Evolutionary conservation across 2,113 vertebrate genomes (phyloP).

Genomic region (Ceyx cyanopectus): DNA sequence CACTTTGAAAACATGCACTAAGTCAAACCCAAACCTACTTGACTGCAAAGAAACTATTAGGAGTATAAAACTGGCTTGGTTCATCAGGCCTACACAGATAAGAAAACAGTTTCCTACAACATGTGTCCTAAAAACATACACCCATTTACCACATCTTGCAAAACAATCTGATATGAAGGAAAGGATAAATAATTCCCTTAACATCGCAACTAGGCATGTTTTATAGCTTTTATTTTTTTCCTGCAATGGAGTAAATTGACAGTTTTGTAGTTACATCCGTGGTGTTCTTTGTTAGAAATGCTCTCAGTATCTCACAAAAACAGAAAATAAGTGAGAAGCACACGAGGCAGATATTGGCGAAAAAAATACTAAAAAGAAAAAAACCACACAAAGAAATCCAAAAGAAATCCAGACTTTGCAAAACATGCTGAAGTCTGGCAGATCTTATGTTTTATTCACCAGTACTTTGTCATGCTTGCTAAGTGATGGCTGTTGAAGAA

Average conservation of each 20-base stretch:
- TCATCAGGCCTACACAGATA: background rate
- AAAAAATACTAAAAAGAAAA: slow-evolving; percentile 36
- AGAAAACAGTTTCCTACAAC: background rate
- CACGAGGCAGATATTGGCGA: slow-evolving; percentile 6
- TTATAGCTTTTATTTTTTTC: background rate
- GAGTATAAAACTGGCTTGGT: background rate
- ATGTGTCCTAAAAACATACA: background rate
- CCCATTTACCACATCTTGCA: background rate
- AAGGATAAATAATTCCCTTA: background rate
- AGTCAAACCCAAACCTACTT: background rate
- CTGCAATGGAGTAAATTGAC: background rate
- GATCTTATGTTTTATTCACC: background rate
- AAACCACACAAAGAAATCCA: background rate
- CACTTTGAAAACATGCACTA: background rate
- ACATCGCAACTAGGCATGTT: background rate
- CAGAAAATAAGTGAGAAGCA: background rate
- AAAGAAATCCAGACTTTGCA: background rate
- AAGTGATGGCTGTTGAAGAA: background rate
- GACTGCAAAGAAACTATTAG: background rate
- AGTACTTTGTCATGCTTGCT: background rate
- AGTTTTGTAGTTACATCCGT: background rate
- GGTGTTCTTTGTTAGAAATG: background rate
- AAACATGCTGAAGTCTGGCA: background rate
- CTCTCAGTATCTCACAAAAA: slow-evolving; percentile 7
- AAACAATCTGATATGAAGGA: background rate